phyloP scores from a whole-genome alignment of 2,113 vertebrate species.

The Gavia stellata region DNA sequence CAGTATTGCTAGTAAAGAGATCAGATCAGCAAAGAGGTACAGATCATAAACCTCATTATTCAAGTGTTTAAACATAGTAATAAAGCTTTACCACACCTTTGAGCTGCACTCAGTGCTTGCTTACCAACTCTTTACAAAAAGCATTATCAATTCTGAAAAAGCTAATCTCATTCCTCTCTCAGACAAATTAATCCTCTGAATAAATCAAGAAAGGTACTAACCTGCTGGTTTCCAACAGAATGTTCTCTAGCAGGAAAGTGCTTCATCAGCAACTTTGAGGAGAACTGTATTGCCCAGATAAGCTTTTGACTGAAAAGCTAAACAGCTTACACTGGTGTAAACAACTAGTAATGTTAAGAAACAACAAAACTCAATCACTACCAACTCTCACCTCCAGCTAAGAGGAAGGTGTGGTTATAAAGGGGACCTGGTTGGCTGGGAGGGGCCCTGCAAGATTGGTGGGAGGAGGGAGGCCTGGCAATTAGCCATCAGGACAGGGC shows the following conservation, averaged over 20 bases:
- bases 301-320: neutral
- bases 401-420: neutral
- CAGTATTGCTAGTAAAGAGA: neutral
- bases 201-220: neutral
- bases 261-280: neutral
- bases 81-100: neutral
- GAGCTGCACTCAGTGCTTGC: neutral
- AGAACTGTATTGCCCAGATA: neutral
- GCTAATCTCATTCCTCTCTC: neutral
- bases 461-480: neutral
- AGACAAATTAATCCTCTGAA: neutral
- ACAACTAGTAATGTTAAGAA: fast-evolving
- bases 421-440: neutral
- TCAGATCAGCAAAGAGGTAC: neutral
- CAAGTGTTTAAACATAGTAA: neutral
- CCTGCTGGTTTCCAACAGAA: neutral
- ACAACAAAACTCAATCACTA: neutral
- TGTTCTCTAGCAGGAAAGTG: fast-evolving
- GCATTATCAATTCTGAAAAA: neutral
- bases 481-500: neutral
- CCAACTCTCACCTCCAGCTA: neutral
- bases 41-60: neutral
- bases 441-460: neutral
- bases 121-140: neutral
- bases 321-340: neutral